Conservation (phyloP, 2,888 invertebrate genomes). For the Argyresthia albistria region DNA sequence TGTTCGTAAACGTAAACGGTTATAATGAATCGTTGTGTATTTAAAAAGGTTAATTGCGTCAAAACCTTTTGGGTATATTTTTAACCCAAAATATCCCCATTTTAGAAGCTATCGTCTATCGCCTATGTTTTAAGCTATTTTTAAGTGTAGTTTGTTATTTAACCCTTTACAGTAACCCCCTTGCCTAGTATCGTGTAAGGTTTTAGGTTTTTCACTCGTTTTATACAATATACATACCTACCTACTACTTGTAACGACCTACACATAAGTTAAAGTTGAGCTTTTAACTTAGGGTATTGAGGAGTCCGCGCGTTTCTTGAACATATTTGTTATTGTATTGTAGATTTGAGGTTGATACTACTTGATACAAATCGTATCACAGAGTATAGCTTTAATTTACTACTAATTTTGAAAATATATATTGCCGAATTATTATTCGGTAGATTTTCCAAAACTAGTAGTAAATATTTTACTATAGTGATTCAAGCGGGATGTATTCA, state of each 20-base stretch:
- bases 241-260: conserved; percentile 47
- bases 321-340: conserved; percentile 22
- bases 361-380: too few species aligned
- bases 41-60: background rate
- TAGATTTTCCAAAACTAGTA: background rate
- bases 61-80: background rate
- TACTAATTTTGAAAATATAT: too few species aligned
- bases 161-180: conserved; percentile 60
- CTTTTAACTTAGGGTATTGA: conserved; percentile 50
- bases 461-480: too few species aligned
- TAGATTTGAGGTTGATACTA: conserved; percentile 14
- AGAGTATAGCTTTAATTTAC: too few species aligned
- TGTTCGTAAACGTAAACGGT: background rate
- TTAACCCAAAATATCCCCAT: background rate
- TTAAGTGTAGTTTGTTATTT: conserved; percentile 64
- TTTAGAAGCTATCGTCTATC: conserved; percentile 25
- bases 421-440: background rate
- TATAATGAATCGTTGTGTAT: background rate
- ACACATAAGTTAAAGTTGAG: conserved; percentile 68
- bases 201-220: conserved; percentile 71
- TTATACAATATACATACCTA: conserved; percentile 60
- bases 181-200: conserved; percentile 59
- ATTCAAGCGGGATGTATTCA: too few species aligned
- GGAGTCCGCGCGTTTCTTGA: conserved; percentile 17
- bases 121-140: conserved; percentile 63